Base-by-base conservation (phyloP, 23 tunicate species). In the Corella eumyota region DNA sequence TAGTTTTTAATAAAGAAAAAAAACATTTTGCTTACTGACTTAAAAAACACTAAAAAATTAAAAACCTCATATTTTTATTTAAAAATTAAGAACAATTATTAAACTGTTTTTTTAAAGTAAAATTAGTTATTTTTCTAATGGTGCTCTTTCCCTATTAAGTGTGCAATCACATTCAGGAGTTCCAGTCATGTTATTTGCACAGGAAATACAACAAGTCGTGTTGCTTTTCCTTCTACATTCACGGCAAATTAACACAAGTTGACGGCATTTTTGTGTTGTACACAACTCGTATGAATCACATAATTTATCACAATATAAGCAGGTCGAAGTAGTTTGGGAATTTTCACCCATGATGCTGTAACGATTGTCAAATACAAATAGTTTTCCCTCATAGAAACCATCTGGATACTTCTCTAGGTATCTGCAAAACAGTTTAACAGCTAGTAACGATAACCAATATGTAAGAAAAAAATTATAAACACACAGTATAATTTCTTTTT, bases 351-450 rank as follows among this genome's bases (percentile, higher is more conserved):
- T 65, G 35, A 78, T 69, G 36, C 75, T 56, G 61, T 58, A 84
- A 25, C 94, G 71, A 22, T 84, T 75, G 50, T 84, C 94, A 64
- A 84, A 84, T 31, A 84, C 94, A 47, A 84, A 84, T 32, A 84
- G 68, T 26, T 78, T 78, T 36, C 94, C 94, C 50, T 75, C 70
- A 45, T 58, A 84, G 58, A 66, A 54, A 25, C 76, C 81, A 49
- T 75, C 60, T 2, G 94, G 94, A 57, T 69, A 84, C 58, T 84
- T 48, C 64, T 84, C 94, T 32, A 84, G 60, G 61, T 84, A 84
- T 48, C 90, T 81, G 63, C 1, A 71, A 48, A 60, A 31, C 25
- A 37, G 7, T 36, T 9, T 19, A 19, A 13, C 11, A 54, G 20
- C 11, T 54, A 19, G 11, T 19, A 54, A 11, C 24, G 24, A 54